Conservation (phyloP, 2,888 invertebrate genomes). For the Bembecia ichneumoniformis region DNA sequence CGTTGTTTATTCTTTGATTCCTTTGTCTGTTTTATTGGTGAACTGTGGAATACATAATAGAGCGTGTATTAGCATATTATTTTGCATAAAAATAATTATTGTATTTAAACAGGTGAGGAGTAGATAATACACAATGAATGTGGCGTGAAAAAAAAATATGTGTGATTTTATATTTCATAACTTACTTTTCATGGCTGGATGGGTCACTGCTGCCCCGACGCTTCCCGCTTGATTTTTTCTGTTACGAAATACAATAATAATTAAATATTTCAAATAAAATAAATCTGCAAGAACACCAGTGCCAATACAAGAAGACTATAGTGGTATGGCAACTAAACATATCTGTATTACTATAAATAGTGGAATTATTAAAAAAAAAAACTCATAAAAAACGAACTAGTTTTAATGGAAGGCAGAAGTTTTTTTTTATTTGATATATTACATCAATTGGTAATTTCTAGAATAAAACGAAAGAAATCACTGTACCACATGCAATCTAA, state of each 20-base stretch:
- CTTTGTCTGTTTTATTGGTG: constrained; percentile 40
- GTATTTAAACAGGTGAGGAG: not conserved
- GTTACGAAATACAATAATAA: constrained; percentile 40
- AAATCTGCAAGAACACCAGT: constrained; percentile 54
- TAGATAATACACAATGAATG: too few species aligned
- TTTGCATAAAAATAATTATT: not conserved
- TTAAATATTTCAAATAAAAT: constrained; percentile 24
- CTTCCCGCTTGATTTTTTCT: constrained; percentile 62
- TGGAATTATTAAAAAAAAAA: constrained; percentile 30
- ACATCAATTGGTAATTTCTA: constrained; percentile 32
- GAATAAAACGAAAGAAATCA: constrained; percentile 29
- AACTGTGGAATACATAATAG: constrained; percentile 26
- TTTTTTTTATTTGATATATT: not conserved
- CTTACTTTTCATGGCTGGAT: constrained; percentile 52
- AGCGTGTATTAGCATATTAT: not conserved
- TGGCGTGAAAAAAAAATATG: too few species aligned
- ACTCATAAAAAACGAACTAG: not conserved
- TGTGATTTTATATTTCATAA: too few species aligned
- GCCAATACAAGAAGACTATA: constrained; percentile 68
- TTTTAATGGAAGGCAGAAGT: not conserved
- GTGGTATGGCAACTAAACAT: constrained; percentile 65
- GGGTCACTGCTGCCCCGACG: constrained; percentile 51
- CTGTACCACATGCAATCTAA: constrained; percentile 58
- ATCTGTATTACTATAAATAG: constrained; percentile 34
- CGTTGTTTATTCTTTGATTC: constrained; percentile 36